Base-by-base conservation (phyloP, 2,797 vertebrate genomes). In the Pseudomugil gertrudae region DNA sequence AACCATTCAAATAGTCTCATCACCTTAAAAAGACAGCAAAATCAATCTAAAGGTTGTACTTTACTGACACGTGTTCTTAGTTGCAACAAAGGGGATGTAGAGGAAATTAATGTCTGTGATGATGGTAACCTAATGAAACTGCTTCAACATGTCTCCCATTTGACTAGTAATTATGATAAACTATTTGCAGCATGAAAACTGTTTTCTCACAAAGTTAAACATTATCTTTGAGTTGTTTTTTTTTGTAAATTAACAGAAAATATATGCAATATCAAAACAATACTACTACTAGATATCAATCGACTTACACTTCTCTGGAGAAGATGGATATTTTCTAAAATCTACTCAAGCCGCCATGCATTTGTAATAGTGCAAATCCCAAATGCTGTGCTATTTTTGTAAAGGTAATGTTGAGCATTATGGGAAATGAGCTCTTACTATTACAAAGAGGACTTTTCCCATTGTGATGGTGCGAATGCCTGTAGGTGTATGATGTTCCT, bases 381-480 rank as follows among this genome's bases (percentile, higher is more conserved):
- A 72, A 69, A 67, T 58, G 21, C 29, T 15, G 15, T 51, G 58
- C 69, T 83, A 77, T 86, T 87, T 89, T 70, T 72, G 57, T 70
- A 55, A 78, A 80, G 68, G 76, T 68, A 74, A 47, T 54, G 52
- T 69, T 79, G 40, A 71, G 74, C 74, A 63, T 64, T 53, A 50
- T 50, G 69, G 83, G 83, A 87, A 85, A 89, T 81, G 62, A 81
- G 79, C 80, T 70, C 77, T 84, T 69, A 70, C 72, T 71, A 63
- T 74, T 72, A 80, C 83, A 87, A 79, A 74, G 81, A 86, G 80
- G 81, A 69, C 72, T 84, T 78, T 79, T 84, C 68, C 74, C 79
- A 80, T 73, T 74, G 59, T 48, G 58, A 85, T 40, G 1, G 48
- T 66, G 73, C 57, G 76, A 73, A 79, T 68, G 85, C 80, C 76